Evolutionary conservation across 2,888 invertebrate genomes (phyloP).

Genomic region (Cephus pulcher): DNA sequence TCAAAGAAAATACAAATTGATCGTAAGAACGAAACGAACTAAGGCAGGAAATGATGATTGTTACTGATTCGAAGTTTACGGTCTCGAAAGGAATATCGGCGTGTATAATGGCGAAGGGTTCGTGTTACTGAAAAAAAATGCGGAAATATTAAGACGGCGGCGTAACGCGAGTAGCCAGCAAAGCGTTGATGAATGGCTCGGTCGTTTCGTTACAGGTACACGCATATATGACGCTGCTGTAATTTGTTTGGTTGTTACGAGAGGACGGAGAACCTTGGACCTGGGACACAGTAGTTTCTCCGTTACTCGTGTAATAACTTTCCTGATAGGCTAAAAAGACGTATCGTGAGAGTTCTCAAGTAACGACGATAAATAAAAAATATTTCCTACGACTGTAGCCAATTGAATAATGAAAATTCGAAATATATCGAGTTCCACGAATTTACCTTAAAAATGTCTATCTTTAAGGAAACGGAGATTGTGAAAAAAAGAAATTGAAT

Average conservation of each 20-base stretch:
- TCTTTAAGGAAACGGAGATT: background rate
- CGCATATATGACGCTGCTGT: background rate
- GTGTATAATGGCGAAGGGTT: slow-evolving; percentile 15
- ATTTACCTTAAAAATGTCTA: background rate
- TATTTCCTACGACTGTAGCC: background rate
- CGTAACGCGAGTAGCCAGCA: slow-evolving; percentile 47
- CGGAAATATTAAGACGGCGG: slow-evolving; percentile 43
- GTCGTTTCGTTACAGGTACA: slow-evolving; percentile 3
- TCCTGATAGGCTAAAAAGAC: background rate
- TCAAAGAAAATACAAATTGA: background rate
- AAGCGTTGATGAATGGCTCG: slow-evolving; percentile 39
- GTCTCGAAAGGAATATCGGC: background rate
- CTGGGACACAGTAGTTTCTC: background rate
- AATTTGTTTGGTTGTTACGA: background rate
- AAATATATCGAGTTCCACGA: background rate
- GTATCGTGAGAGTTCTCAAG: background rate
- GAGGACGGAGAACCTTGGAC: background rate
- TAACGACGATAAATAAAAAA: background rate
- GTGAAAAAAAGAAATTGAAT: background rate
- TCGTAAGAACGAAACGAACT: background rate
- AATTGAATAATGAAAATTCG: background rate
- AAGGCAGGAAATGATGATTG: background rate
- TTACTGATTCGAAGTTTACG: background rate
- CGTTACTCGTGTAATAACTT: background rate
- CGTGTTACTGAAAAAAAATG: slow-evolving; percentile 40